These are phyloP conservation scores for Papilio xuthus DNA, from an alignment of 1,140 invertebrate genomes.

Conservation along the genomic window DNA sequence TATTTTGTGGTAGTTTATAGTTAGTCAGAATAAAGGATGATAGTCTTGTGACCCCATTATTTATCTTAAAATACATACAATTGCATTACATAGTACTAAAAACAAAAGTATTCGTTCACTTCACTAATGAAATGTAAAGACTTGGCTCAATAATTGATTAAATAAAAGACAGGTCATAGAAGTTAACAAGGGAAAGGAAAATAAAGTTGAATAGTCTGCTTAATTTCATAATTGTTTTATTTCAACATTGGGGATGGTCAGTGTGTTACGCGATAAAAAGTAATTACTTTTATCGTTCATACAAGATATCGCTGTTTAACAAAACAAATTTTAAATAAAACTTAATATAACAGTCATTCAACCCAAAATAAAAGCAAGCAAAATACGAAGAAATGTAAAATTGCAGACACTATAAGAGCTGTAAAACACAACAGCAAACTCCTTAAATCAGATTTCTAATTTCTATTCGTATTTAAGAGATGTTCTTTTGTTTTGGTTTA, in stretches of 20 bases:
- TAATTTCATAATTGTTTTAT: not conserved
- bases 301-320: not conserved
- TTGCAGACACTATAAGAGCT: too few species aligned
- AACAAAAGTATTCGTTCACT: not conserved
- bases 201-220: too few species aligned
- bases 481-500: not conserved
- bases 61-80: not conserved
- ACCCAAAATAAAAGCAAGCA: not conserved
- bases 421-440: too few species aligned
- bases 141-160: too few species aligned
- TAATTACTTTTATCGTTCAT: not conserved
- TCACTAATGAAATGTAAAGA: too few species aligned
- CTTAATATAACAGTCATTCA: not conserved
- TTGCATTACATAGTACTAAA: too few species aligned
- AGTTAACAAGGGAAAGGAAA: too few species aligned
- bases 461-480: too few species aligned
- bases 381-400: not conserved
- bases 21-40: too few species aligned
- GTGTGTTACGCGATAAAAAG: not conserved
- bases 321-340: not conserved
- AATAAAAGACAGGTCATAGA: too few species aligned
- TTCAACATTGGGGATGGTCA: conserved; percentile 7
- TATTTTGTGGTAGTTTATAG: too few species aligned
- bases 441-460: too few species aligned
- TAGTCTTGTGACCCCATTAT: not conserved